Percentiles rank a stretch among this genome's conserved stretches.
Conservation (phyloP, 2,113 vertebrate species). For the Rhombomys opimus region DNA sequence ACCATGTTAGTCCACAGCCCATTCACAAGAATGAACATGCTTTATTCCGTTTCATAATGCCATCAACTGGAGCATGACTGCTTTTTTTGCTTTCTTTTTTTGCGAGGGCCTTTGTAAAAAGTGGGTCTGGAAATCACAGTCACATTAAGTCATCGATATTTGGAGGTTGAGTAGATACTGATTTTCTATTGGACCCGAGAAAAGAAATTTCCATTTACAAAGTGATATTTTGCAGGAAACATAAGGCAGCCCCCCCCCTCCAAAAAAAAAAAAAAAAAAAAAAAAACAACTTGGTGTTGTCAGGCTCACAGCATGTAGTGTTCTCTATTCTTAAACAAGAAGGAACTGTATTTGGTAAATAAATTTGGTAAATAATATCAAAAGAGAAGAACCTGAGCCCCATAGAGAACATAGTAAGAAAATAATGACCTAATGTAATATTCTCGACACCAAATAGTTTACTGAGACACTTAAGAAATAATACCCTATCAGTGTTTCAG, state of each 20-base stretch:
- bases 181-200: background rate
- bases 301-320: background rate
- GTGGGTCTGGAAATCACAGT: background rate
- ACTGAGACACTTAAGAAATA: background rate
- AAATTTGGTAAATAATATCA: background rate
- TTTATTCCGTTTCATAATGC: background rate
- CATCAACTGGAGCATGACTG: no score
- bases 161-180: background rate
- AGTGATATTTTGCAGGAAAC: background rate
- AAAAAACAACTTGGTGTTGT: background rate
- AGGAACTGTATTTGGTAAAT: background rate
- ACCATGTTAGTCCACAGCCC: background rate
- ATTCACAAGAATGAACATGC: background rate
- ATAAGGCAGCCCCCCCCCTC: background rate
- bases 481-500: accelerated
- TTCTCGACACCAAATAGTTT: background rate
- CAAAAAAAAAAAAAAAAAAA: no score
- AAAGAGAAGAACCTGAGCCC: background rate
- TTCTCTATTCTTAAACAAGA: background rate
- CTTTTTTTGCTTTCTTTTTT: background rate
- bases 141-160: background rate
- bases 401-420: background rate
- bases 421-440: background rate
- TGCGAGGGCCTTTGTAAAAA: background rate
- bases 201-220: background rate